phyloP scores from a whole-genome alignment of 2,888 invertebrate genomes.

The Gandaritis pyraliata region DNA sequence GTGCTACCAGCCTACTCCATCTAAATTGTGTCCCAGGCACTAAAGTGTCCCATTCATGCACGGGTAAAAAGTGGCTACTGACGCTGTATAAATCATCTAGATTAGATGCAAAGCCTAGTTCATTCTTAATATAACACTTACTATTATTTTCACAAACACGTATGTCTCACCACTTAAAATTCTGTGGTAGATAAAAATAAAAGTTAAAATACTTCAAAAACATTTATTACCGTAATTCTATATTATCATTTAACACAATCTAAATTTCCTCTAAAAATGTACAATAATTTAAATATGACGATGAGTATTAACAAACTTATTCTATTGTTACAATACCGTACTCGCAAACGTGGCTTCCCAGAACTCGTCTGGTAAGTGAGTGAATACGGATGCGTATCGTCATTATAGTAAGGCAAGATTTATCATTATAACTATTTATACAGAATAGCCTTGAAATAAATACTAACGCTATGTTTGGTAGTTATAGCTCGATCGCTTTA shows the following conservation, averaged over 20 bases:
- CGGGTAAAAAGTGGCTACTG: too few relatives aligned
- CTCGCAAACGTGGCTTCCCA: slow-evolving; percentile 25
- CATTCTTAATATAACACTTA: slow-evolving; percentile 35
- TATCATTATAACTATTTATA: slow-evolving; percentile 40
- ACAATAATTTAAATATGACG: slow-evolving; percentile 59
- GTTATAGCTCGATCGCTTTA: slow-evolving; percentile 80
- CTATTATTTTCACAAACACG: too few relatives aligned
- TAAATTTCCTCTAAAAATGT: slow-evolving; percentile 47
- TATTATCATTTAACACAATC: slow-evolving; percentile 48
- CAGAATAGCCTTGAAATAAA: slow-evolving; percentile 45
- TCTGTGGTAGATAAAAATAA: too few relatives aligned
- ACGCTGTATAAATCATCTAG: too few relatives aligned
- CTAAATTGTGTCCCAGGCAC: too few relatives aligned
- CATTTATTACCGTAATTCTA: slow-evolving; percentile 60
- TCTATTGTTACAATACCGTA: slow-evolving; percentile 11
- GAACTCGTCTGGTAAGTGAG: neutral
- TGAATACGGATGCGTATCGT: slow-evolving; percentile 22
- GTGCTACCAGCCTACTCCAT: too few relatives aligned
- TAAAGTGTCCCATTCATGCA: too few relatives aligned
- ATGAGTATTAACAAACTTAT: slow-evolving; percentile 63
- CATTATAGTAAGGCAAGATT: slow-evolving; percentile 46
- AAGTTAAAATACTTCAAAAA: slow-evolving; percentile 40
- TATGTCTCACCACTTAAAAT: too few relatives aligned
- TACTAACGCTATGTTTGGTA: slow-evolving; percentile 43
- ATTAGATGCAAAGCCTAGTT: too few relatives aligned